Conservation (phyloP, 2,888 invertebrate genomes). For the Mechanitis mazaeus region DNA sequence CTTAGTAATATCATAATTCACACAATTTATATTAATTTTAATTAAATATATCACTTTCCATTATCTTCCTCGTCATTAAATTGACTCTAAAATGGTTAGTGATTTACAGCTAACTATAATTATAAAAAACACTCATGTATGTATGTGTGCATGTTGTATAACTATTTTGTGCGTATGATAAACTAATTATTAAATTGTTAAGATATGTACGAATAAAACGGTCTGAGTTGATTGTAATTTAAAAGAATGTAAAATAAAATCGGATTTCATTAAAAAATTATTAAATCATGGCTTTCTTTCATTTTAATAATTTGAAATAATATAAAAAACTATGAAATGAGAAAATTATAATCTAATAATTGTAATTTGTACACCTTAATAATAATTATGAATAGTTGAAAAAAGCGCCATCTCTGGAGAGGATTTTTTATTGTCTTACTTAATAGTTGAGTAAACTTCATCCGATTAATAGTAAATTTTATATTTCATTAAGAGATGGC, state of each 20-base stretch:
- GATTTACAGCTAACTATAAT: slow-evolving; percentile 24
- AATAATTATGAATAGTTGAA: no score
- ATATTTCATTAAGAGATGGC: no score
- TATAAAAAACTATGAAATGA: neutral
- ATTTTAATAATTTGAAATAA: slow-evolving; percentile 3
- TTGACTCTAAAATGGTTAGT: slow-evolving; percentile 24
- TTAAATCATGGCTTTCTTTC: slow-evolving; percentile 21
- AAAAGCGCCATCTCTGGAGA: no score
- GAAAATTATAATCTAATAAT: no score
- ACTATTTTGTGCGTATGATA: slow-evolving; percentile 25
- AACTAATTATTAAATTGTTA: slow-evolving; percentile 22
- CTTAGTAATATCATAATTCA: neutral
- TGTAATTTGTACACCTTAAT: no score
- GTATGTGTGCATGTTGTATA: slow-evolving; percentile 14
- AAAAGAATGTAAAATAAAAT: slow-evolving; percentile 63
- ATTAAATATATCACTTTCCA: neutral
- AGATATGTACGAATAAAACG: slow-evolving; percentile 28
- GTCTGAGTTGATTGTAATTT: slow-evolving; percentile 60
- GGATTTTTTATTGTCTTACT: no score
- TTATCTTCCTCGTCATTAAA: slow-evolving; percentile 4
- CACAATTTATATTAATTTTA: neutral
- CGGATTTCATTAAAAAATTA: slow-evolving; percentile 70
- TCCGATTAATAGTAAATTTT: no score
- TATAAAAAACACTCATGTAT: slow-evolving; percentile 1
- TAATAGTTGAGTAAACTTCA: no score